Percentiles rank a stretch among this genome's conserved stretches.
These are phyloP conservation scores for Benthosema pterotum DNA, from an alignment of 2,797 vertebrate genomes.

Conservation along the genomic window DNA sequence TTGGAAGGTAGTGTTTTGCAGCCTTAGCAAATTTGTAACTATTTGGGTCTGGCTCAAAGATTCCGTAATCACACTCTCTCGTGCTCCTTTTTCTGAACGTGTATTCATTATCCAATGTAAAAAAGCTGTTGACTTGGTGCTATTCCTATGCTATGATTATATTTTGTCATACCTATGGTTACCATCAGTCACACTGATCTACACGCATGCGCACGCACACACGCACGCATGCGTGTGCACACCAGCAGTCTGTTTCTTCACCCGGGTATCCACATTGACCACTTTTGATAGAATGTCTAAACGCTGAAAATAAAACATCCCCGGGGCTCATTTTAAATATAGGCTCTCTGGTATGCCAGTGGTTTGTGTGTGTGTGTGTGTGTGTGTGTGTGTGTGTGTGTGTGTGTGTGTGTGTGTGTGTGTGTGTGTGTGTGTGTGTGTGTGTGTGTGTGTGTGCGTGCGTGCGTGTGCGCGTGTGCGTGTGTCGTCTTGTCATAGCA, in stretches of 20 bases:
- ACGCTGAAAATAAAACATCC: slow-evolving; percentile 71
- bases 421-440: slow-evolving; percentile 21
- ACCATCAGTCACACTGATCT: slow-evolving; percentile 40
- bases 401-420: slow-evolving; percentile 25
- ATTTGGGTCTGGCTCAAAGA: slow-evolving; percentile 65
- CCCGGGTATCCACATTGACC: slow-evolving; percentile 61
- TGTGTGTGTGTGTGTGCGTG: slow-evolving; percentile 8
- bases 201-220: slow-evolving; percentile 3
- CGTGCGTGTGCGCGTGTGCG: background rate
- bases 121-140: slow-evolving; percentile 57
- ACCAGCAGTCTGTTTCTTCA: slow-evolving; percentile 46
- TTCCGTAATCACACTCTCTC: slow-evolving; percentile 64
- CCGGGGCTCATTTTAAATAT: slow-evolving; percentile 75
- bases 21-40: slow-evolving; percentile 76
- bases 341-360: slow-evolving; percentile 76
- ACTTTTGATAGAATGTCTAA: slow-evolving; percentile 73
- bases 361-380: slow-evolving; percentile 63
- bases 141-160: slow-evolving; percentile 45
- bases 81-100: slow-evolving; percentile 48
- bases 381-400: slow-evolving; percentile 21
- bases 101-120: slow-evolving; percentile 60
- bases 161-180: slow-evolving; percentile 54
- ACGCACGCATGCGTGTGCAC: slow-evolving; percentile 5
- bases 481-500: slow-evolving; percentile 40
- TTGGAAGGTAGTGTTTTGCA: slow-evolving; percentile 77